Evolutionary conservation across 2,113 vertebrate species (phyloP).

Genomic region (Caretta caretta): DNA sequence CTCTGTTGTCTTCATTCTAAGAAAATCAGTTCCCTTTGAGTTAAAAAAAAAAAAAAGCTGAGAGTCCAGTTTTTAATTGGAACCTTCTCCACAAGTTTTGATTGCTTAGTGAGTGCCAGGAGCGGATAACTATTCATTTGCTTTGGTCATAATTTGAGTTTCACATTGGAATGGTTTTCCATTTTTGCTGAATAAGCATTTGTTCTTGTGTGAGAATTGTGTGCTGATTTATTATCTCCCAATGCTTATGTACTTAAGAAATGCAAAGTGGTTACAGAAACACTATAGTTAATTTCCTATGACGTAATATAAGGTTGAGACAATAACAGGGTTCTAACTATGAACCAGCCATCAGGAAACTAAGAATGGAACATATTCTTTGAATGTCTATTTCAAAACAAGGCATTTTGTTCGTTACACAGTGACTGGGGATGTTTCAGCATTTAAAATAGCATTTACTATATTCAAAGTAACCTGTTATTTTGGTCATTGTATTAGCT

Average conservation of each 20-base stretch:
- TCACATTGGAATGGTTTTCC: not conserved
- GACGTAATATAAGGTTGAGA: not conserved
- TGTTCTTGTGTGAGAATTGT: not conserved
- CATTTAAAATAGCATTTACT: slow-evolving; percentile 30
- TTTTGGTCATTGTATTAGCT: not conserved
- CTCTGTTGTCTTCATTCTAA: not conserved
- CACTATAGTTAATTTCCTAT: not conserved
- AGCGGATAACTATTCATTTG: not conserved
- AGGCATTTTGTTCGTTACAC: slow-evolving; percentile 30
- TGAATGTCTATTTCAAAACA: slow-evolving; percentile 47
- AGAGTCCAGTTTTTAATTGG: not conserved
- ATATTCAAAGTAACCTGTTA: slow-evolving; percentile 13
- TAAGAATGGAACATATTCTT: slow-evolving; percentile 21
- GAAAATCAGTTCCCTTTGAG: not conserved
- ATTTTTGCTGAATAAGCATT: not conserved
- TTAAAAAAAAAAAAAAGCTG: not conserved
- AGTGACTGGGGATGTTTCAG: slow-evolving; percentile 47
- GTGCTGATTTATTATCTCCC: not conserved
- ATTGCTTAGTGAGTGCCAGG: not conserved
- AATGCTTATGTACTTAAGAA: not conserved
- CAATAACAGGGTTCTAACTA: slow-evolving; percentile 9
- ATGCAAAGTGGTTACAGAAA: slow-evolving; percentile 2
- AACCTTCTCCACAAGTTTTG: not conserved
- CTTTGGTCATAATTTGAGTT: not conserved
- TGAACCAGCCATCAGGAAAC: slow-evolving; percentile 26